phyloP scores from a whole-genome alignment of 2,888 invertebrate species.

The Hipparchia semele region DNA sequence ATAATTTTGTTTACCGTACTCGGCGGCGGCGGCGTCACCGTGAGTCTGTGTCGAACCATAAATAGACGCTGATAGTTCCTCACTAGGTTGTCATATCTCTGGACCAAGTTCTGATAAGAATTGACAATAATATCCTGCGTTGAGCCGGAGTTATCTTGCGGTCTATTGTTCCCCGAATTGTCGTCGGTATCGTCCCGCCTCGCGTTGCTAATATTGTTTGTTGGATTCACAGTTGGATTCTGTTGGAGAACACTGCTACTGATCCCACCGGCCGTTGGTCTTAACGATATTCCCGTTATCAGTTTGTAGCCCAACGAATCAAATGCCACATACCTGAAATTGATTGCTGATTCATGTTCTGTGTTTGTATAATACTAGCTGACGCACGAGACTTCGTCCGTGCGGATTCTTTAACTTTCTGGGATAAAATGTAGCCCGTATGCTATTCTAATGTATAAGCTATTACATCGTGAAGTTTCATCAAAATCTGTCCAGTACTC shows the following conservation, averaged over 20 bases:
- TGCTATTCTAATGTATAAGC: too few relatives aligned
- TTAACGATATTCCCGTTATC: constrained; percentile 90
- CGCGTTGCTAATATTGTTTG: constrained; percentile 55
- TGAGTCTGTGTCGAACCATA: constrained; percentile 74
- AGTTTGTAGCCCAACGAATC: constrained; percentile 91
- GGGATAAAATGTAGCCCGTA: too few relatives aligned
- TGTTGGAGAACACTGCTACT: constrained; percentile 55
- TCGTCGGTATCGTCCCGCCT: constrained; percentile 58
- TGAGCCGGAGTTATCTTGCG: constrained; percentile 56
- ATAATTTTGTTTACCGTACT: constrained; percentile 59
- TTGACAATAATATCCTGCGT: constrained; percentile 75
- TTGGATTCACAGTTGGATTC: constrained; percentile 50
- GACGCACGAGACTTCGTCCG: too few relatives aligned
- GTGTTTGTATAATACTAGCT: too few relatives aligned
- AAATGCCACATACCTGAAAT: constrained; percentile 90
- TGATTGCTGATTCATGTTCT: not conserved
- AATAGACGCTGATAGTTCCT: constrained; percentile 78
- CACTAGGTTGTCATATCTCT: constrained; percentile 77
- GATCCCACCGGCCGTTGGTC: constrained; percentile 54
- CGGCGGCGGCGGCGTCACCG: constrained; percentile 67
- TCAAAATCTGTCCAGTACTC: too few relatives aligned
- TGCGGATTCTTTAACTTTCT: too few relatives aligned
- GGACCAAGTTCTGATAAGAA: constrained; percentile 77
- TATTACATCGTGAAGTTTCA: too few relatives aligned
- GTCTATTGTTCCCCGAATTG: constrained; percentile 49